Conservation (phyloP, 2,797 vertebrate species). For the Schizopygopsis pylzovi region DNA sequence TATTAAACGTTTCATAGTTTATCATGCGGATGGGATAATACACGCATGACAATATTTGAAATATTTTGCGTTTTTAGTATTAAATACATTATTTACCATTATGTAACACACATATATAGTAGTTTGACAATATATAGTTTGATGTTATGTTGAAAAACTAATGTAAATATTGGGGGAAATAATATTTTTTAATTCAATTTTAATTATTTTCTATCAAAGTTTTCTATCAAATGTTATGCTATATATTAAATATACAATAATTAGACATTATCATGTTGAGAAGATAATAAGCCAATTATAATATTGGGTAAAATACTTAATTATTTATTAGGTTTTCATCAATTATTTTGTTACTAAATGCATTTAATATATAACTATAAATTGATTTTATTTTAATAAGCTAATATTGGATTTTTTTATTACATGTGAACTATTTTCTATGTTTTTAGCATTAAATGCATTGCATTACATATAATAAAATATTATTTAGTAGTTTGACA, state of each 20-base stretch:
- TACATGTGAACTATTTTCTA: background rate
- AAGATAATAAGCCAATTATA: background rate
- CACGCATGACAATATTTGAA: background rate
- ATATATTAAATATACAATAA: background rate
- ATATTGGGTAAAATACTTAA: background rate
- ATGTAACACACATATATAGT: background rate
- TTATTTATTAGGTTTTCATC: background rate
- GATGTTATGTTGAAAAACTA: background rate
- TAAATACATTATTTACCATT: background rate
- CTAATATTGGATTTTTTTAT: background rate
- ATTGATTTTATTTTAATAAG: background rate
- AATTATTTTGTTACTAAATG: background rate
- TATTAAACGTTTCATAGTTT: background rate
- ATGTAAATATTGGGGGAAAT: no score
- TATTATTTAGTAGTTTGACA: background rate
- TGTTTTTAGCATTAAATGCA: background rate
- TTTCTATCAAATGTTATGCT: background rate
- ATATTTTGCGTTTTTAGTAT: background rate
- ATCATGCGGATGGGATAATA: background rate
- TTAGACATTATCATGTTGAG: background rate
- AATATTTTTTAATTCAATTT: no score
- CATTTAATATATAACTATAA: background rate
- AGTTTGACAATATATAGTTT: no score
- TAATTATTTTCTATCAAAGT: background rate
- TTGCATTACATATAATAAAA: background rate